Evolutionary conservation across 2,113 vertebrate species (phyloP).

Genomic region (Anhinga rufa): DNA sequence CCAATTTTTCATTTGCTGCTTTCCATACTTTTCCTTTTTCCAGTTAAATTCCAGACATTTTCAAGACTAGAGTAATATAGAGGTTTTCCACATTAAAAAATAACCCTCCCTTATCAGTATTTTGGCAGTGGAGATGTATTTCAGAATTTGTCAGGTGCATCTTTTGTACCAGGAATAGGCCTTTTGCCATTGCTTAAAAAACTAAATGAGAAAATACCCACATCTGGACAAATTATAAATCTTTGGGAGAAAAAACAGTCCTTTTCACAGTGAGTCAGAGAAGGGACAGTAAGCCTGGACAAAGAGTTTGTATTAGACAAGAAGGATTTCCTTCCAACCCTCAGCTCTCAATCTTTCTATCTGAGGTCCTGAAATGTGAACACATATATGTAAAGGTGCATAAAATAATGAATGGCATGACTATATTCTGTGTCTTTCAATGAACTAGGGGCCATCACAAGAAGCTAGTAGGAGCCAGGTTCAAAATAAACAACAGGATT

Average conservation of each 20-base stretch:
- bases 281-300: not conserved
- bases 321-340: not conserved
- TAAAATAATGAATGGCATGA: not conserved
- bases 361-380: not conserved
- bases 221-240: not conserved
- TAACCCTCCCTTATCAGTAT: not conserved
- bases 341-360: not conserved
- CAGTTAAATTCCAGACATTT: not conserved
- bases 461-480: not conserved
- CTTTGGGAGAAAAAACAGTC: not conserved
- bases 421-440: not conserved
- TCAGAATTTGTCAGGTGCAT: not conserved
- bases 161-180: not conserved
- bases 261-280: not conserved
- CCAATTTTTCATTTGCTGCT: not conserved
- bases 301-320: not conserved
- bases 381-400: not conserved
- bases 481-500: not conserved
- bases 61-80: not conserved
- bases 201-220: not conserved
- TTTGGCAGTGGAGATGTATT: not conserved
- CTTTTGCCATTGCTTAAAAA: not conserved
- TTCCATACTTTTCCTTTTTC: not conserved
- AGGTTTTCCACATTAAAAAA: not conserved
- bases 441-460: not conserved